Base-by-base conservation (phyloP, 2,113 vertebrate genomes). In the Crocuta crocuta region DNA sequence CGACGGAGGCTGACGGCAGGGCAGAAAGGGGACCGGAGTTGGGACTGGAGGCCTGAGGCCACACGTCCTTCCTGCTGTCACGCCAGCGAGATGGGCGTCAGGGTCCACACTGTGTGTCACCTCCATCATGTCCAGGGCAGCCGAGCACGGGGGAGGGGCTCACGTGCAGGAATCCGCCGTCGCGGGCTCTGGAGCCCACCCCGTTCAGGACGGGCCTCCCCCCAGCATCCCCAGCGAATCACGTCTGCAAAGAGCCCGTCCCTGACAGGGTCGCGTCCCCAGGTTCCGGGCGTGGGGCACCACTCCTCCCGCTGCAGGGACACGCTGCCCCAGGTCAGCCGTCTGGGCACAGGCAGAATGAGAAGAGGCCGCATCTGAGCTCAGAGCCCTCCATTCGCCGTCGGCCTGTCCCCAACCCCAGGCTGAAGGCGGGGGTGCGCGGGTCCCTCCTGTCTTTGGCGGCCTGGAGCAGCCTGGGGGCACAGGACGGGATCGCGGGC, bases 101-200 rank as follows among this genome's bases (percentile, higher is more conserved):
- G 2, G 48, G 48, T 50, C 48, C 48, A 50, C 48, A 50, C 9
- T 10, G 48, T 50, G 9, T 10, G 53, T 55, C 17, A 55, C 12
- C 53, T 19, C 53, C 5, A 5, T 55, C 17, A 19, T 6, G 17
- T 19, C 53, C 53, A 13, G 12, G 4, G 53, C 53, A 19, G 53
- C 53, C 12, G 17, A 2, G 16, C 53, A 17, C 53, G 4, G 5
- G 5, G 16, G 1, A 1, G 5, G 16, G 17, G 53, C 53, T 19
- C 53, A 55, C 17, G 5, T 17, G 1, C 48, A 50, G 48, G 48
- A 50, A 50, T 50, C 48, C 9, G 45, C 45, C 48, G 2, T 7
- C 53, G 17, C 53, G 0, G 16, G 16, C 53, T 55, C 48, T 50
- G 9, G 48, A 50, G 48, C 16, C 53, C 53, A 17, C 53, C 17